Base-by-base conservation (phyloP, 2,888 invertebrate species). In the Pandemis cinnamomeana region DNA sequence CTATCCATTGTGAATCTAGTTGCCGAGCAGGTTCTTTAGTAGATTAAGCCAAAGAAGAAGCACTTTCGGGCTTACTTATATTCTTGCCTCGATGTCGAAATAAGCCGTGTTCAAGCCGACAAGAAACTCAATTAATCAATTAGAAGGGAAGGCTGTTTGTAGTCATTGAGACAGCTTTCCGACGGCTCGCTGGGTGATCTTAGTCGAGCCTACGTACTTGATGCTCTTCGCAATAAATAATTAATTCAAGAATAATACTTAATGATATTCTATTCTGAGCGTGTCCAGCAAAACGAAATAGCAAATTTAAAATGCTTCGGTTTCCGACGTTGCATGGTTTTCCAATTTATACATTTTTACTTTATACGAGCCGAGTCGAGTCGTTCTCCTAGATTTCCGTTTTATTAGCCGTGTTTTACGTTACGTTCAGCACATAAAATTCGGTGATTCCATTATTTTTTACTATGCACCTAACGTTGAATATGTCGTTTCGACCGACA, bases 381-480 rank as follows among this genome's bases (percentile, higher is more conserved):
- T 67, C 53, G 41, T 15, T 36, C 55, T 62, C 51, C 46, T 72
- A 69, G 63, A 63, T 48, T 67, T 41, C 41, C 42, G 53, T 36
- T 69, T 69, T 69, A 68, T 58, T 58, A 72, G 70, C 51, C 62
- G 15, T 20, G 27, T 69, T 74, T 71, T 67, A 58, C 63, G 60
- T 71, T 64, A 69, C 66, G 60, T 72, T 69, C 60, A 44, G 61
- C 60, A 61, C 60, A 66, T 74, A 75, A 74, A 78, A 68, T 71
- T 68, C 58, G 71, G 77, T 20, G 72, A 76, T 78, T 78, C 78
- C 76, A 77, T 78, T 78, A 78, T 72, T 75, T 80, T 83, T 81
- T 77, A 78, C 55, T 77, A 78, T 75, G 77, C 80, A 79, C 80
- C 81, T 79, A 81, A 80, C 78, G 78, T 77, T 77, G 80, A 78